These are phyloP conservation scores for Falco biarmicus DNA, from an alignment of 2,797 vertebrate genomes.

Conservation along the genomic window DNA sequence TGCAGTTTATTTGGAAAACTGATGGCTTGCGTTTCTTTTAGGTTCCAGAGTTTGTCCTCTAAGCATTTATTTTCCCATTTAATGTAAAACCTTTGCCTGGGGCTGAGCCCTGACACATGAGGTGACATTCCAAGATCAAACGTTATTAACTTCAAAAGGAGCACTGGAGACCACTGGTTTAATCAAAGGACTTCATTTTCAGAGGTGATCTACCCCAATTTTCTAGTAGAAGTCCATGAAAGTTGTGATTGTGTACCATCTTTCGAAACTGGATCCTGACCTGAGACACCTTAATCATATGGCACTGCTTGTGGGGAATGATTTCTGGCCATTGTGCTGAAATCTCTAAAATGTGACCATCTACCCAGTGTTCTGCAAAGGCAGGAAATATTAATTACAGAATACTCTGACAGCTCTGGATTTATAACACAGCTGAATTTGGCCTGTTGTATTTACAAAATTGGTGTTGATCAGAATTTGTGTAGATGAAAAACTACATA, in stretches of 20 bases:
- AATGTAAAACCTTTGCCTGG: neutral
- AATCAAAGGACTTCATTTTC: neutral
- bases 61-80: neutral
- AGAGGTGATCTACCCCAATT: neutral
- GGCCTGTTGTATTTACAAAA: neutral
- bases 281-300: neutral
- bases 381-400: neutral
- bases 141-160: neutral
- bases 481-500: neutral
- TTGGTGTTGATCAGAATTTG: neutral
- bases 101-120: neutral
- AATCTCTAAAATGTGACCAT: neutral
- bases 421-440: neutral
- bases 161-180: neutral
- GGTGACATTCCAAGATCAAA: neutral
- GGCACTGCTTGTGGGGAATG: neutral
- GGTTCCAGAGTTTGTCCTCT: neutral
- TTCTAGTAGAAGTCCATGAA: neutral
- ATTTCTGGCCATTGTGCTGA: neutral
- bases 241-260: neutral
- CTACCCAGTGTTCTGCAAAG: neutral
- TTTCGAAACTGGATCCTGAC: neutral
- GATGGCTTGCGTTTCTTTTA: neutral
- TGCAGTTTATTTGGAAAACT: neutral
- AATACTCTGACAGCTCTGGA: neutral